phyloP scores from a whole-genome alignment of 2,888 invertebrate species.

The Tetragonula carbonaria region DNA sequence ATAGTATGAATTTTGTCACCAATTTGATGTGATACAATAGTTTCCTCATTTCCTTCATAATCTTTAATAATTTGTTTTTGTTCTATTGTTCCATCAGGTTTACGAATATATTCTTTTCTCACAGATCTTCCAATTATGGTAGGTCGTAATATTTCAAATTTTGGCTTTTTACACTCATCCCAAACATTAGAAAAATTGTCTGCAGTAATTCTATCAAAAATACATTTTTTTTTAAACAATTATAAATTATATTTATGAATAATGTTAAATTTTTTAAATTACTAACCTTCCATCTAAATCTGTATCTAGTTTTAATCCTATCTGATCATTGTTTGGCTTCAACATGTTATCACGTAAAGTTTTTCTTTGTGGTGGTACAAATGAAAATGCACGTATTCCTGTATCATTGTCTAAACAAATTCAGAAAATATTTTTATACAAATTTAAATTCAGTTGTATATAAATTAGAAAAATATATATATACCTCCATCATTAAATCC shows the following conservation, averaged over 20 bases:
- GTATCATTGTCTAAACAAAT: slow-evolving; percentile 44
- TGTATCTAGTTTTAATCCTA: slow-evolving; percentile 81
- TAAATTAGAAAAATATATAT: background rate
- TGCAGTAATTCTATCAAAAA: slow-evolving; percentile 69
- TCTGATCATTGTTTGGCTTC: slow-evolving; percentile 84
- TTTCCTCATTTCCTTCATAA: slow-evolving; percentile 86
- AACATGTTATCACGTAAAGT: slow-evolving; percentile 85
- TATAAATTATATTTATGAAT: background rate
- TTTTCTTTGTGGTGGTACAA: slow-evolving; percentile 6
- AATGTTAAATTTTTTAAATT: slow-evolving; percentile 1
- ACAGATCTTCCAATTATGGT: slow-evolving; percentile 85
- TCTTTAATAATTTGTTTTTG: slow-evolving; percentile 86
- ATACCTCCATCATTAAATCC: slow-evolving; percentile 60
- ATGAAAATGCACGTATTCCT: slow-evolving; percentile 32
- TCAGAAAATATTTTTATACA: slow-evolving; percentile 5
- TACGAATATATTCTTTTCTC: slow-evolving; percentile 85
- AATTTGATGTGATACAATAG: slow-evolving; percentile 84
- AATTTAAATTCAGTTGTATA: slow-evolving; percentile 15
- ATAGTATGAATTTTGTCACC: slow-evolving; percentile 79
- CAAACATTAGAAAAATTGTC: slow-evolving; percentile 76
- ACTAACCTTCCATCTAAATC: slow-evolving; percentile 87
- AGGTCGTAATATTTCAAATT: slow-evolving; percentile 60
- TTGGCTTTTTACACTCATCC: slow-evolving; percentile 67
- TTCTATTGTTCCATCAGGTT: slow-evolving; percentile 87
- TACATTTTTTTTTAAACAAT: background rate